Conservation (phyloP, 2,113 vertebrate genomes). For the Podiceps cristatus region DNA sequence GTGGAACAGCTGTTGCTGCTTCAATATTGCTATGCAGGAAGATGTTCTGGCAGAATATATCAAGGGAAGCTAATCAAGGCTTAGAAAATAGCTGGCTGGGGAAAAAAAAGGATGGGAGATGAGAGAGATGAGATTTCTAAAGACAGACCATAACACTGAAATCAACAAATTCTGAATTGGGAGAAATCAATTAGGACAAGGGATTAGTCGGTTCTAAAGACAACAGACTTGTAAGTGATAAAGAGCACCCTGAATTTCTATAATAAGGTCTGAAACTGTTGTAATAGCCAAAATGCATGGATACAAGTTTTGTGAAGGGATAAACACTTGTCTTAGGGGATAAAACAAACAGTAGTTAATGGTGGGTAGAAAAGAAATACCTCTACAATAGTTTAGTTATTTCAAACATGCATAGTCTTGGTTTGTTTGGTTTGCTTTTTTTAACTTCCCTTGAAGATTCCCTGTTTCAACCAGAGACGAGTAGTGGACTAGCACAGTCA, state of each 20-base stretch:
- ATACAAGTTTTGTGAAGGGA: neutral
- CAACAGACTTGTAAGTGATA: neutral
- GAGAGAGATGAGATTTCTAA: neutral
- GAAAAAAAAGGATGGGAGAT: neutral
- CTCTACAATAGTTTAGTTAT: neutral
- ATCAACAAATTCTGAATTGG: neutral
- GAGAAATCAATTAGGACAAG: neutral
- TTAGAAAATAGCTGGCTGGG: neutral
- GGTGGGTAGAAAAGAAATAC: neutral
- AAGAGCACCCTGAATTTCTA: neutral
- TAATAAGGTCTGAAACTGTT: neutral
- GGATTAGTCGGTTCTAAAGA: neutral
- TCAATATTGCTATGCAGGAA: neutral
- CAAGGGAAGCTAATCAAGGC: slow-evolving; percentile 14
- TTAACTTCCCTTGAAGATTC: neutral
- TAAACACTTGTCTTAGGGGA: neutral
- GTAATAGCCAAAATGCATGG: neutral
- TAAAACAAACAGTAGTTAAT: neutral
- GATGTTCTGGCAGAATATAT: neutral
- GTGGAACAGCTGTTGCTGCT: neutral
- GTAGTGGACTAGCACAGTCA: neutral
- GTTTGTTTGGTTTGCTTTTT: neutral
- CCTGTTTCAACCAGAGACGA: neutral
- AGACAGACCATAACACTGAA: neutral
- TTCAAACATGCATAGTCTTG: neutral